Evolutionary conservation across 1,140 invertebrate species (phyloP).

Genomic region (Drosophila lacertosa): DNA sequence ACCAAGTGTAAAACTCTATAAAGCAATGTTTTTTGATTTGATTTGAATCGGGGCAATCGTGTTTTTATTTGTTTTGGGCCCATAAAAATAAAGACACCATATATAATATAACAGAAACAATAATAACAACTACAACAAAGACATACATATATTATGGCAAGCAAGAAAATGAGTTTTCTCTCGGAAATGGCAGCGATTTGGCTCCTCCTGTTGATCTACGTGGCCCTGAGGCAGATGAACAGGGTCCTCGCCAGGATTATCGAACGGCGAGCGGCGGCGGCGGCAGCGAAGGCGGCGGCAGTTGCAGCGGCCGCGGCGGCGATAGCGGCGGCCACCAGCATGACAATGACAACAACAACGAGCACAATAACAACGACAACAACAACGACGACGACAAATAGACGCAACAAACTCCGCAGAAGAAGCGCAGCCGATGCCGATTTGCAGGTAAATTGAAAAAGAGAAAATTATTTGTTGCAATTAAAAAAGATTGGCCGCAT

Average conservation of each 20-base stretch:
- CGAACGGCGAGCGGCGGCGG: not conserved
- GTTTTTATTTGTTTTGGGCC: not conserved
- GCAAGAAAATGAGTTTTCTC: not conserved
- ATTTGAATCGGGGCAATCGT: not conserved
- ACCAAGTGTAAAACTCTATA: slow-evolving; percentile 34
- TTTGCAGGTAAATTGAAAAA: slow-evolving; percentile 77
- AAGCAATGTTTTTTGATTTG: not conserved
- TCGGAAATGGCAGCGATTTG: slow-evolving; percentile 11
- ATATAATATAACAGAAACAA: not conserved
- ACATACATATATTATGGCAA: not conserved
- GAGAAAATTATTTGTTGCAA: slow-evolving; percentile 46
- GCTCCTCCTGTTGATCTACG: slow-evolving; percentile 14
- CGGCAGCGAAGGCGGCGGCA: not conserved
- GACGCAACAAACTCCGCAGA: slow-evolving; percentile 3
- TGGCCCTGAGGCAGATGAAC: slow-evolving; percentile 13
- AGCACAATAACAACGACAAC: not conserved
- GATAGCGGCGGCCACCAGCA: not conserved
- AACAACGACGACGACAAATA: slow-evolving; percentile 13
- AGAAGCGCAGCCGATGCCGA: not conserved
- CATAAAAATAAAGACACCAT: too few relatives aligned
- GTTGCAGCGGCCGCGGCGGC: too few relatives aligned
- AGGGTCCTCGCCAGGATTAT: not conserved
- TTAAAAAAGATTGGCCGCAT: slow-evolving; percentile 52
- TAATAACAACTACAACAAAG: not conserved
- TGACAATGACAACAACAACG: slow-evolving; percentile 1